phyloP scores from a whole-genome alignment of 2,797 vertebrate species.

The Galaxias olidus region DNA sequence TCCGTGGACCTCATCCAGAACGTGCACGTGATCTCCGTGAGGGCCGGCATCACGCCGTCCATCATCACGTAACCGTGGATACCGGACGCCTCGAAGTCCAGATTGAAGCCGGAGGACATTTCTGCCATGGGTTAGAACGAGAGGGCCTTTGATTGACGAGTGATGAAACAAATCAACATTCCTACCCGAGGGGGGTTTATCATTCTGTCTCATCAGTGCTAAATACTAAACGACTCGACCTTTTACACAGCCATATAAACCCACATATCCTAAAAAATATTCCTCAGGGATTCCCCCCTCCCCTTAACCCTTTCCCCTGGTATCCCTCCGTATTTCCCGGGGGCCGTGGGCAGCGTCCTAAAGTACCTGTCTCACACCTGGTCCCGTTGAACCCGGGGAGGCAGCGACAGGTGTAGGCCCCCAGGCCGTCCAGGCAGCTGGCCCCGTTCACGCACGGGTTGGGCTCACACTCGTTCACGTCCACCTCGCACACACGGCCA shows the following conservation, averaged over 20 bases:
- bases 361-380: constrained; percentile 99
- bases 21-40: constrained; percentile 87
- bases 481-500: constrained; percentile 86
- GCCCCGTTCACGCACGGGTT: constrained; percentile 93
- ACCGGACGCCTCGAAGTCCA: constrained; percentile 97
- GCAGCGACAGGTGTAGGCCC: constrained; percentile 90
- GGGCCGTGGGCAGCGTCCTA: constrained; percentile 40
- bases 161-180: too few species aligned
- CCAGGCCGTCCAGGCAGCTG: constrained; percentile 88
- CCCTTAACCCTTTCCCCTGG: neutral
- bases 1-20: constrained; percentile 98
- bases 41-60: constrained; percentile 86
- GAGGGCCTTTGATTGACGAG: too few species aligned
- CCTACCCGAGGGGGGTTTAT: too few species aligned
- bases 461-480: constrained; percentile 90
- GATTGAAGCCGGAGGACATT: constrained; percentile 93
- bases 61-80: constrained; percentile 94
- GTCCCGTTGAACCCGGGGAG: constrained; percentile 96
- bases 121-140: constrained; percentile 85
- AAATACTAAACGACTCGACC: too few species aligned
- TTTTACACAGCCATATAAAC: neutral
- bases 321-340: constrained; percentile 15
- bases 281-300: neutral
- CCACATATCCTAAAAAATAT: neutral
- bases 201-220: too few species aligned